A percentile compares a stretch with the other conserved stretches of the same genome.
Evolutionary conservation across 2,797 vertebrate genomes (phyloP).

Genomic region (Sebastes nivosus): DNA sequence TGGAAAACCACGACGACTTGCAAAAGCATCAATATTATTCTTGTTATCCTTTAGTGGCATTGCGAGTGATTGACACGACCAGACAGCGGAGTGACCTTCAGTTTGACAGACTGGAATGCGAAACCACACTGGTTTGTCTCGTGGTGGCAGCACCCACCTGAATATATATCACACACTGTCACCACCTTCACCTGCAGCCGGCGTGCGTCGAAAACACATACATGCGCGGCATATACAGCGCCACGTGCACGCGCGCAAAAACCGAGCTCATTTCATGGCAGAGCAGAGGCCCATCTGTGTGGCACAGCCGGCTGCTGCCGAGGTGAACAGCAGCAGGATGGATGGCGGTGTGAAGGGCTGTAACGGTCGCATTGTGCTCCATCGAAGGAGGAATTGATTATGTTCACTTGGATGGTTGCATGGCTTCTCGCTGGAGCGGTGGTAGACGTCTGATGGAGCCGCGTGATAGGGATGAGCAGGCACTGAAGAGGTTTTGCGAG

Average conservation of each 20-base stretch:
- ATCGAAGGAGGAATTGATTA: conserved; percentile 73
- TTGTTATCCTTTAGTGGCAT: conserved; percentile 45
- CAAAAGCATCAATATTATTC: conserved; percentile 43
- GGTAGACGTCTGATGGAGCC: conserved; percentile 59
- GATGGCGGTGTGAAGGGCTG: conserved; percentile 57
- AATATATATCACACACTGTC: conserved; percentile 48
- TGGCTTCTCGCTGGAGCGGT: conserved; percentile 48
- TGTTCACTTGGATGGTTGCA: conserved; percentile 59
- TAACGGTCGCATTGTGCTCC: conserved; percentile 63
- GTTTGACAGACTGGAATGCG: conserved; percentile 30
- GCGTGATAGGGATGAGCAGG: conserved; percentile 60
- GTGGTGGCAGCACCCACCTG: conserved; percentile 3
- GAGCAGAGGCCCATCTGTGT: conserved; percentile 73
- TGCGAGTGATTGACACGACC: conserved; percentile 26
- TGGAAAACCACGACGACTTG: conserved; percentile 21
- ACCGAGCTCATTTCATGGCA: conserved; percentile 73
- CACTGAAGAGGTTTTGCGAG: conserved; percentile 39
- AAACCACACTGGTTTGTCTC: conserved; percentile 33
- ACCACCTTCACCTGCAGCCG: conserved; percentile 36
- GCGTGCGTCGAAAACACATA: conserved; percentile 14
- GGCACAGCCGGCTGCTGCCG: conserved; percentile 50
- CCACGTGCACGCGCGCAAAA: conserved; percentile 14
- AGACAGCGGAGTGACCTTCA: conserved; percentile 46
- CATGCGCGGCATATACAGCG: conserved; percentile 5
- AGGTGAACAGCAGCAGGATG: conserved; percentile 46